A percentile compares a stretch with the other conserved stretches of the same genome.
phyloP scores from a whole-genome alignment of 2,888 invertebrate species.

The Thumatha senex region DNA sequence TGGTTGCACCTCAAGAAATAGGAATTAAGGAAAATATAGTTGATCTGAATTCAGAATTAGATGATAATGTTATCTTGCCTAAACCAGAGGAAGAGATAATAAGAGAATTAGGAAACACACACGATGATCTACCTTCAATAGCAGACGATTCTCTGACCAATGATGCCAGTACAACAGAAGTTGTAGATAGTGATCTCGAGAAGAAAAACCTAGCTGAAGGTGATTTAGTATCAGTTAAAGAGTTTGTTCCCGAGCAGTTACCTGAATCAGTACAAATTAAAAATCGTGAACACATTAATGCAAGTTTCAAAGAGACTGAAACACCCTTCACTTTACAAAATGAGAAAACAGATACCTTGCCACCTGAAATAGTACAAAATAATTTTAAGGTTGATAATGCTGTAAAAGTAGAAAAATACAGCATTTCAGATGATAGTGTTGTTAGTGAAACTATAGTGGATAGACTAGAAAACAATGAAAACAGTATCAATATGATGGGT shows the following conservation, averaged over 20 bases:
- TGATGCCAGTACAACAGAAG: conserved; percentile 26
- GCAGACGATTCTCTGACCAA: conserved; percentile 15
- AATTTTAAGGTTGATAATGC: conserved; percentile 38
- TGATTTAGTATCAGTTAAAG: conserved; percentile 21
- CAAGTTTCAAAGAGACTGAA: conserved; percentile 31
- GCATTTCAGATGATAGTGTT: conserved; percentile 2
- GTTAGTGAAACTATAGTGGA: conserved; percentile 1
- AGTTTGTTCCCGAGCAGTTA: conserved; percentile 30
- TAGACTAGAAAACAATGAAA: conserved; percentile 19
- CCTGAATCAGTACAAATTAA: conserved; percentile 61
- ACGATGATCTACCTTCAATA: conserved; percentile 16
- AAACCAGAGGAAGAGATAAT: conserved; percentile 29
- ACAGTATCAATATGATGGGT: conserved; percentile 24
- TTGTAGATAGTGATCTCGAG: conserved; percentile 38
- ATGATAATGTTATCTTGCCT: conserved; percentile 46
- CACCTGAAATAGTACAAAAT: conserved; percentile 73
- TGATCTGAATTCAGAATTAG: conserved; percentile 28
- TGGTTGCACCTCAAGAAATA: conserved; percentile 40
- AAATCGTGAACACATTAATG: conserved; percentile 27
- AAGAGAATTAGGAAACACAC: conserved; percentile 31
- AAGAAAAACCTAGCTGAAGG: conserved; percentile 24
- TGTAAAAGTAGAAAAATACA: conserved; percentile 16
- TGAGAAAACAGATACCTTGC: conserved; percentile 39
- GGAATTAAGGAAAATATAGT: conserved; percentile 39
- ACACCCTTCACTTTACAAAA: conserved; percentile 29